Evolutionary conservation across 2,113 vertebrate species (phyloP).

Genomic region (Xyliphius kryptos): DNA sequence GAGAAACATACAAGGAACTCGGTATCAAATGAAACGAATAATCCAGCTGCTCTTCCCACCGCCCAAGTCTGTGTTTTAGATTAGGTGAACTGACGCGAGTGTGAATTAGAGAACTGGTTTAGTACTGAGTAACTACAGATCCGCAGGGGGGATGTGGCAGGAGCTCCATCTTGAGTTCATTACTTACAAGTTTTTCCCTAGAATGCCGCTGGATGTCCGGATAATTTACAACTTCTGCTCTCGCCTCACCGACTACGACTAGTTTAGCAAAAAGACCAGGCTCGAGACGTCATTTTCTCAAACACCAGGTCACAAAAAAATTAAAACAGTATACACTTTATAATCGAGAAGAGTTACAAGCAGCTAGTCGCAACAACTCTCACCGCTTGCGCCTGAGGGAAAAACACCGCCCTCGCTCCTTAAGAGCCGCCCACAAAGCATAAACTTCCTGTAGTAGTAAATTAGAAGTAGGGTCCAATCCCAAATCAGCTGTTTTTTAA

Average conservation of each 20-base stretch:
- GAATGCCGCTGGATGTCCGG: background rate
- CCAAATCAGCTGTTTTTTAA: background rate
- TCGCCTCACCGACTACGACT: background rate
- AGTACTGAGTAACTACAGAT: background rate
- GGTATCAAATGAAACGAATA: background rate
- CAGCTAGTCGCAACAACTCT: background rate
- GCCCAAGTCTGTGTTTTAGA: background rate
- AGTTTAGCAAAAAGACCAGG: background rate
- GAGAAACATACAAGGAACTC: too few relatives aligned
- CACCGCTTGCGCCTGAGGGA: background rate
- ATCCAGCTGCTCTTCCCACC: background rate
- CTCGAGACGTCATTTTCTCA: background rate
- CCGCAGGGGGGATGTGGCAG: background rate
- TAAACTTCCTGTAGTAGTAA: too few relatives aligned
- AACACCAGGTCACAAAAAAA: background rate
- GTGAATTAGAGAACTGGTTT: background rate
- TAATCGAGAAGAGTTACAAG: background rate
- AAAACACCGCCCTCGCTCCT: background rate
- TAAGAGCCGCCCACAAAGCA: background rate
- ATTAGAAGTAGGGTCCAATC: background rate
- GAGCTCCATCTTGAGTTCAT: conserved; percentile 1
- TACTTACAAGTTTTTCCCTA: conserved; percentile 11
- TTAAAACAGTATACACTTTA: too few relatives aligned
- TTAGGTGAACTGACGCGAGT: background rate
- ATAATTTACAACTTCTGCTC: background rate